These are phyloP conservation scores for Agrotis puta DNA, from an alignment of 2,888 invertebrate genomes.

Conservation along the genomic window DNA sequence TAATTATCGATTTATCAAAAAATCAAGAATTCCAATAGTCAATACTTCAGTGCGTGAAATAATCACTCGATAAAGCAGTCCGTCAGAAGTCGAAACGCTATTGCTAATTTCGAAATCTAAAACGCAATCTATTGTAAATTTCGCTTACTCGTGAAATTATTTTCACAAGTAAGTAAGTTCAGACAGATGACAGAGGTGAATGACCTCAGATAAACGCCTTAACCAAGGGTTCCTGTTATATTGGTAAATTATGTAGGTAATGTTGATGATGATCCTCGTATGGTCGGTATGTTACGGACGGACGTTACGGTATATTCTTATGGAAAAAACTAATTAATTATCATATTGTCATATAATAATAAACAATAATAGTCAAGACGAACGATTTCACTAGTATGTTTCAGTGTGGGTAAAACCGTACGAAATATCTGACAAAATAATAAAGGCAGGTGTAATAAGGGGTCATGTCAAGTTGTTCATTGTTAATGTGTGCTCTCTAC, in stretches of 20 bases:
- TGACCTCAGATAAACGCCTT: constrained; percentile 2
- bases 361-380: not conserved
- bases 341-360: not conserved
- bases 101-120: too few species aligned
- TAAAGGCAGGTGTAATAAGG: constrained; percentile 37
- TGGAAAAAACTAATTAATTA: constrained; percentile 1
- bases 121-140: too few species aligned
- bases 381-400: constrained; percentile 5
- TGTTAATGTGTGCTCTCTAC: constrained; percentile 30
- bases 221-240: not conserved
- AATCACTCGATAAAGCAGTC: not conserved
- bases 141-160: too few species aligned
- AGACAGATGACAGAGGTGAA: not conserved
- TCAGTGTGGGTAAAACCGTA: not conserved
- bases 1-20: too few species aligned
- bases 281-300: not conserved
- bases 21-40: too few species aligned
- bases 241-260: not conserved
- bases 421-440: constrained; percentile 21
- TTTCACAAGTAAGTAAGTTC: not conserved
- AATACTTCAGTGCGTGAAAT: not conserved
- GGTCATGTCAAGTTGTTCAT: constrained; percentile 45
- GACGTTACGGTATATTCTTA: too few species aligned
- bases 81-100: too few species aligned
- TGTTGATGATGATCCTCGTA: not conserved